These are phyloP conservation scores for Chironomus riparius DNA, from an alignment of 2,888 invertebrate species.

Conservation along the genomic window DNA sequence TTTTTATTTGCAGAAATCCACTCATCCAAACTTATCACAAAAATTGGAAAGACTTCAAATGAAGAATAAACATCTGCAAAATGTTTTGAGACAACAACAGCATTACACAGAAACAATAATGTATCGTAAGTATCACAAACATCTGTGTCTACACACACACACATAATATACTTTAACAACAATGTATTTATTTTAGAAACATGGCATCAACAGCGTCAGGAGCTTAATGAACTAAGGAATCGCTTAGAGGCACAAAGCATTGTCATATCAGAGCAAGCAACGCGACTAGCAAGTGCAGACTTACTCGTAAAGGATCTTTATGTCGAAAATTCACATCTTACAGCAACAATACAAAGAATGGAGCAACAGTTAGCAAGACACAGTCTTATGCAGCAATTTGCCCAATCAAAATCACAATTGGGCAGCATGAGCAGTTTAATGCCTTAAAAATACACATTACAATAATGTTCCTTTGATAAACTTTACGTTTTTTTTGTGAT, in stretches of 20 bases:
- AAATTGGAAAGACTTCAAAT: conserved; percentile 49
- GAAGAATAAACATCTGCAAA: conserved; percentile 52
- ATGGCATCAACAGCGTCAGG: conserved; percentile 42
- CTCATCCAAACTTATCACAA: conserved; percentile 41
- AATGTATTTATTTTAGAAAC: conserved; percentile 34
- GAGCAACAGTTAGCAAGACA: conserved; percentile 41
- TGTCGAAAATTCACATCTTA: conserved; percentile 73
- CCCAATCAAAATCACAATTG: background rate
- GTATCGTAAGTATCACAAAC: conserved; percentile 47
- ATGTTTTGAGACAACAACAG: conserved; percentile 54
- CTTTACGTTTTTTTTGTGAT: too few species aligned
- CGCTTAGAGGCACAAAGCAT: conserved; percentile 45
- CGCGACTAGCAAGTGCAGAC: conserved; percentile 64
- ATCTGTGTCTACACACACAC: background rate
- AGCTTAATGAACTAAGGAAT: conserved; percentile 44
- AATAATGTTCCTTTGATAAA: too few species aligned
- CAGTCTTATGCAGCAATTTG: conserved; percentile 33
- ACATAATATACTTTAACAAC: background rate
- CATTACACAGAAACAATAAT: conserved; percentile 53
- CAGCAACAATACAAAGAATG: conserved; percentile 47
- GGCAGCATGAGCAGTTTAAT: background rate
- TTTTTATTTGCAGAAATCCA: conserved; percentile 35
- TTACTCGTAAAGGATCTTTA: conserved; percentile 72
- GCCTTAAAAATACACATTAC: too few species aligned
- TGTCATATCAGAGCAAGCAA: conserved; percentile 47